Base-by-base conservation (phyloP, 1,140 invertebrate genomes). In the Panagrolaimus sp. region DNA sequence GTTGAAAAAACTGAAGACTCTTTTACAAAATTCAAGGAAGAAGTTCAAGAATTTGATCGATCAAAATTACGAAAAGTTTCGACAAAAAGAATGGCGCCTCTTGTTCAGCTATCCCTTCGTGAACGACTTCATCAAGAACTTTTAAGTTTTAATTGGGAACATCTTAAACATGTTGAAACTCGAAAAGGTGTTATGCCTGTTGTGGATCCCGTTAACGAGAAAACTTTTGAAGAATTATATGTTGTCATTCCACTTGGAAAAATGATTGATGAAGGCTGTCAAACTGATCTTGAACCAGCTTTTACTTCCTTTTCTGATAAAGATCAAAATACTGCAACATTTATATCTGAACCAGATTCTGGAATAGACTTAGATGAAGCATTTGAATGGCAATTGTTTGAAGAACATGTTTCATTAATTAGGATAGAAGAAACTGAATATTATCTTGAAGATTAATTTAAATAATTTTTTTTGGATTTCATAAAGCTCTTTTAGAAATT, bases 201-300 rank as follows among this genome's bases (percentile, higher is more conserved):
- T 57, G 20, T 57, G 0, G 13, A 20, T 11, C 9, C n/a, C 1
- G 20, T 57, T 0, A 25, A 20, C 1, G 11, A 57, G 51, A 57
- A 57, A 27, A 11, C 51, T 9, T 57, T 57, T 20, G 51, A 57
- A 57, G 51, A 57, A 57, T 27, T 57, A 11, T 57, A 57, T 27
- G 51, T 57, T 57, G 51, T 57, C 13, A 57, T 57, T 27, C 51
- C 51, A 23, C 8, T 57, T 27, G 51, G 51, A 20, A 20, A 57
- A 57, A 57, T 25, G 27, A 16, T 27, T 20, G 51, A 57, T 57
- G 51, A 57, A 57, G n/a, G 51, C 13, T 57, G 51, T 20, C 51
- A 57, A 20, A 57, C 51, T 3, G 51, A 57, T 27, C 27, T 27
- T 27, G 51, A 27, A 57, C 27, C 51, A 2, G 20, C 51, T 5